Base-by-base conservation (phyloP, 2,797 vertebrate species). In the Rhinichthys osculus region DNA sequence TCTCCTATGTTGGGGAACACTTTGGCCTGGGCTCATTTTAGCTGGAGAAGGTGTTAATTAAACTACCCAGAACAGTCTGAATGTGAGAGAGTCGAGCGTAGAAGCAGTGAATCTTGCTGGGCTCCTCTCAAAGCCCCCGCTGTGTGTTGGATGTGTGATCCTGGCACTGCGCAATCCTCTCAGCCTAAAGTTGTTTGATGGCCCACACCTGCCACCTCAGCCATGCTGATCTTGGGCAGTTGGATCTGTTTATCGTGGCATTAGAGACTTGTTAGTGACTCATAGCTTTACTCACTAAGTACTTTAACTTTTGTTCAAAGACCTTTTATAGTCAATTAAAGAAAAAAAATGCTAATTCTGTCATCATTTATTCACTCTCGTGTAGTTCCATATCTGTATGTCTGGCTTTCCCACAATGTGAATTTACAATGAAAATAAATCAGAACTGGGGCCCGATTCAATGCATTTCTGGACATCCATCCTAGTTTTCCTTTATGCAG, bases 21-120 rank as follows among this genome's bases (percentile, higher is more conserved):
- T 86, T 83, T 86, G 82, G 82, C 81, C 66, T 50, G 79, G 67
- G 86, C 87, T 82, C 38, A 35, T 82, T 86, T 90, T 85, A 59
- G 84, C 64, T 47, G 30, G 74, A 70, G 84, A 87, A 89, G 86
- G 88, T 90, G 89, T 90, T 89, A 89, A 90, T 90, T 88, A 89
- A 88, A 89, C 86, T 86, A 85, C 62, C 69, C 42, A 27, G 84
- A 85, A 89, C 86, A 85, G 82, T 74, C 86, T 70, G 88, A 88
- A 88, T 73, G 85, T 38, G 76, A 85, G 82, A 86, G 88, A 88
- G 87, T 80, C 62, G 82, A 79, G 78, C 54, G 70, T 77, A 82
- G 82, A 81, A 78, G 30, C 83, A 30, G 83, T 86, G 86, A 88
- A 83, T 88, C 89, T 89, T 67, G 79, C 87, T 80, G 87, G 44